These are phyloP conservation scores for Candoia aspera DNA, from an alignment of 2,113 vertebrate species.

Conservation along the genomic window DNA sequence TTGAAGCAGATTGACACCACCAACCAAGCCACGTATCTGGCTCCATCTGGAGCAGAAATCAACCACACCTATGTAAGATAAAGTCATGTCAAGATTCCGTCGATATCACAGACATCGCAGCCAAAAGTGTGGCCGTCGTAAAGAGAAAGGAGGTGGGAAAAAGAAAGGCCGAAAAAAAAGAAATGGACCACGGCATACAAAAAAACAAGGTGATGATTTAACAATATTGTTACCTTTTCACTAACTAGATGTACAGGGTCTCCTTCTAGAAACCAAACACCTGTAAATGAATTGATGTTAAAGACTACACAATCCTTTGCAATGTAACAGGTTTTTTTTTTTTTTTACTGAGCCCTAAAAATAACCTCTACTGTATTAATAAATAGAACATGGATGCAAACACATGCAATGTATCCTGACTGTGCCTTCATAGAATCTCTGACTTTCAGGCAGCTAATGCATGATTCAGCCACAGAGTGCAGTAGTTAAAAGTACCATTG, in stretches of 20 bases:
- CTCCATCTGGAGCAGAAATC: not conserved
- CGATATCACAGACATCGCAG: not conserved
- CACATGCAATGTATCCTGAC: not conserved
- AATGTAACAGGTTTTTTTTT: not conserved
- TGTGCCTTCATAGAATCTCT: not conserved
- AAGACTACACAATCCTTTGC: not conserved
- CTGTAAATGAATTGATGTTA: not conserved
- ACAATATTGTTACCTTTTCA: not conserved
- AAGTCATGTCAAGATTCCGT: not conserved
- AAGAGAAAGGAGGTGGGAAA: not conserved
- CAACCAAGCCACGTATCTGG: not conserved
- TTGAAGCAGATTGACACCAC: not conserved
- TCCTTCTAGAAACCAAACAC: not conserved
- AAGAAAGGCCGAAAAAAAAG: conserved; percentile 1
- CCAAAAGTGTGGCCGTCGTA: rapidly evolving
- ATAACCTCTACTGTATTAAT: not conserved
- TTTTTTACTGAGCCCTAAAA: not conserved
- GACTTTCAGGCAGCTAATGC: not conserved
- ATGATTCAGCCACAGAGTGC: not conserved
- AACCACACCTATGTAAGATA: conserved; percentile 1
- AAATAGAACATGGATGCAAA: not conserved
- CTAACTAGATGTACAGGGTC: not conserved
- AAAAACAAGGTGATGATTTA: conserved; percentile 11
- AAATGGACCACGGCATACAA: not conserved
- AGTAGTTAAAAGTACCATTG: not conserved